Evolutionary conservation across 2,797 vertebrate genomes (phyloP), one percentile per base, ranked within the genome.

Genomic region (Chelmon rostratus): DNA sequence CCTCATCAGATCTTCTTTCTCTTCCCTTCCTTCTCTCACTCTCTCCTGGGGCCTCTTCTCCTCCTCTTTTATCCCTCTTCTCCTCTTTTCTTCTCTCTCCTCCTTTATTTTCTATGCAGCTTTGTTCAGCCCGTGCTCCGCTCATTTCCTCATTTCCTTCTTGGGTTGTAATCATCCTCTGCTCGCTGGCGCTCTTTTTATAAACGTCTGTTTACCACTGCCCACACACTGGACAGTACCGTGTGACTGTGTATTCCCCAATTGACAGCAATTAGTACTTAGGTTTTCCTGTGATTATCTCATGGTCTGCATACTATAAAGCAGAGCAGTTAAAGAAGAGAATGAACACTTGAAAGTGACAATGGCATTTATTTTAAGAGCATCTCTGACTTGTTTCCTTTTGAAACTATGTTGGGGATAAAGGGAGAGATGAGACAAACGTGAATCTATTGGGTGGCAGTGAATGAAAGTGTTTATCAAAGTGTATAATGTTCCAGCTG

Each of bases 1-100:
- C 81, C 73, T 76, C 88, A 85, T 89, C 84, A 84, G 87, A 89
- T 92, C 86, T 82, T 82, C 75, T 87, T 88, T 85, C 85, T 84
- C 72, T 74, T 79, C 66, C 73, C 84, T 88, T 88, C 74, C 59
- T 63, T 72, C 40, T 81, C 59, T 75, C 63, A 3, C 59, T 84
- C 62, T 82, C 82, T 85, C 79, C 58, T 57, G 11, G 66, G 63
- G 75, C 72, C 74, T 78, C 85, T 85, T 75, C 84, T 85, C 76
- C 78, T 46, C 78, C 58, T 84, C 81, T 66, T 83, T 83, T 79
- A 73, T 76, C 82, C 68, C 63, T 84, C 70, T 61, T 61, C 68
- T 80, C 49, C 35, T 78, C 76, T 83, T 82, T 73, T 82, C 59
- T 78, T 66, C 52, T 46, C 31, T 72, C 54, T 49, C 83, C 63